phyloP scores from a whole-genome alignment of 2,113 vertebrate species.

The Heterocephalus glaber region DNA sequence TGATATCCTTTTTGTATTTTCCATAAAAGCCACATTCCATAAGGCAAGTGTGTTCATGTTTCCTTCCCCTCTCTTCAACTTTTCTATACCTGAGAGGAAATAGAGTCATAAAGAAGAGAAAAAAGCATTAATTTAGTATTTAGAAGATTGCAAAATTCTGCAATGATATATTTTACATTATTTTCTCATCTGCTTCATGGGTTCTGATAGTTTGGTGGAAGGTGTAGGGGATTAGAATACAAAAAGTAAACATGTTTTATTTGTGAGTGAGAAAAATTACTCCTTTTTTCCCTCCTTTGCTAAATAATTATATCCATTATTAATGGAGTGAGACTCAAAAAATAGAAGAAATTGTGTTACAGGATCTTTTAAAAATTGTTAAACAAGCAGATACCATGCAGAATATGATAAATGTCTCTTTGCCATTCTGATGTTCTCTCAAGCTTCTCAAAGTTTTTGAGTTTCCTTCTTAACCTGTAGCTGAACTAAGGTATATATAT shows the following conservation, averaged over 20 bases:
- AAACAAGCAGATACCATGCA: not conserved
- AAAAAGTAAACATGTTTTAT: not conserved
- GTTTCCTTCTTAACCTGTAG: not conserved
- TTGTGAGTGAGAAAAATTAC: not conserved
- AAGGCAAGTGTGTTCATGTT: not conserved
- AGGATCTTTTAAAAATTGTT: not conserved
- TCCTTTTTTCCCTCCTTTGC: not conserved
- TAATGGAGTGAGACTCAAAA: not conserved
- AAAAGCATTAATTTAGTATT: not conserved
- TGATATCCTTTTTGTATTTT: not conserved
- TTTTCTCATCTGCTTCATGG: not conserved
- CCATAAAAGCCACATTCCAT: not conserved
- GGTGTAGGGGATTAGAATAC: not conserved
- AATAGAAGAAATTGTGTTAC: not conserved
- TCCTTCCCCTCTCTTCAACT: not conserved
- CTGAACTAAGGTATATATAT: not conserved
- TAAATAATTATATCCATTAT: not conserved
- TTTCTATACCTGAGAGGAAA: not conserved
- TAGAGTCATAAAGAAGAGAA: not conserved
- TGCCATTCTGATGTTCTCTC: not conserved
- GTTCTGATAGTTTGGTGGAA: not conserved
- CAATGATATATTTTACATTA: not conserved
- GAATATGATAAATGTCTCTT: not conserved
- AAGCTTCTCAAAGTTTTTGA: slow-evolving; percentile 15
- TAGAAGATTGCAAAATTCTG: not conserved